phyloP scores from a whole-genome alignment of 2,888 invertebrate genomes.

The Pseudoips prasinana region DNA sequence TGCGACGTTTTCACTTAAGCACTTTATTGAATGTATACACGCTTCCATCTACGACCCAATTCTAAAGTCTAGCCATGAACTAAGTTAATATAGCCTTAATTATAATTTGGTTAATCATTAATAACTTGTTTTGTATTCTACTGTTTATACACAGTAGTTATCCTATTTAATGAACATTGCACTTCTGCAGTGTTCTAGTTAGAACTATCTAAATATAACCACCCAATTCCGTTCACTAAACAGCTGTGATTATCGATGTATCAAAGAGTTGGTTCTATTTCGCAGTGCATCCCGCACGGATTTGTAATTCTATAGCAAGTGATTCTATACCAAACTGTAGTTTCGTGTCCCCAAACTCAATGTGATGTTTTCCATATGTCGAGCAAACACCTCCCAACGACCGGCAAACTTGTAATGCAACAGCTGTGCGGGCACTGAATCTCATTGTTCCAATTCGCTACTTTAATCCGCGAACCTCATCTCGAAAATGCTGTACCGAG shows the following conservation, averaged over 20 bases:
- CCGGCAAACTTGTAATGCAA: constrained; percentile 47
- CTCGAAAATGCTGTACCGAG: constrained; percentile 47
- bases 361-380: constrained; percentile 43
- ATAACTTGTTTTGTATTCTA: too few species aligned
- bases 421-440: constrained; percentile 52
- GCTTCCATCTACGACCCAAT: too few species aligned
- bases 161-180: constrained; percentile 6
- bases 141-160: constrained; percentile 1
- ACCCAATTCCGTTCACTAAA: constrained; percentile 34
- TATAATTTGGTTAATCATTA: too few species aligned
- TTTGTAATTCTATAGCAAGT: neutral
- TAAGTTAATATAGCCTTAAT: too few species aligned
- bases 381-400: constrained; percentile 39
- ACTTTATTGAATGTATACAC: too few species aligned
- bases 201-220: constrained; percentile 33
- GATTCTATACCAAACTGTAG: neutral
- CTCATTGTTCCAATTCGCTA: constrained; percentile 53
- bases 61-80: too few species aligned
- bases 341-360: constrained; percentile 8
- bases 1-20: too few species aligned
- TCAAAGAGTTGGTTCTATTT: constrained; percentile 15
- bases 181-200: constrained; percentile 24
- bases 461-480: constrained; percentile 45
- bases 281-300: constrained; percentile 11
- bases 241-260: constrained; percentile 34